Percentiles rank a stretch among this genome's conserved stretches.
These are phyloP conservation scores for Harpalus rufipes DNA, from an alignment of 2,888 invertebrate genomes.

Conservation along the genomic window DNA sequence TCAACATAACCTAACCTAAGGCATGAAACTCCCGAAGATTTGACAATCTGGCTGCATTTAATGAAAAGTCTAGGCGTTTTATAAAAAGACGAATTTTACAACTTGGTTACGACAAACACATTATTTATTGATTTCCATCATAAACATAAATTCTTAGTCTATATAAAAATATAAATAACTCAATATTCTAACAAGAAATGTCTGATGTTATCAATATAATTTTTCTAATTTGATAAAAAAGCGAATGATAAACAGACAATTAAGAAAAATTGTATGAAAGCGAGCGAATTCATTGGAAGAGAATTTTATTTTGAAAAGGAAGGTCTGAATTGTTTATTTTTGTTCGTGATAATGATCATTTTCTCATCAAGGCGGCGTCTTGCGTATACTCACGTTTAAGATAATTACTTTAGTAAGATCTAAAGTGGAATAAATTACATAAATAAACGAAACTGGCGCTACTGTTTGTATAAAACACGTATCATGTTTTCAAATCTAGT, in stretches of 20 bases:
- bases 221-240: no score
- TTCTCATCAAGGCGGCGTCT: constrained; percentile 59
- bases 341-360: constrained; percentile 59
- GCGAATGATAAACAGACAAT: neutral
- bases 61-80: neutral
- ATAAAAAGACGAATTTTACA: neutral
- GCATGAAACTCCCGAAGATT: no score
- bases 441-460: constrained; percentile 61
- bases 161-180: neutral
- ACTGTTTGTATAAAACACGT: constrained; percentile 48
- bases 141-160: neutral
- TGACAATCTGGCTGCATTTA: no score
- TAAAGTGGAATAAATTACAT: constrained; percentile 64
- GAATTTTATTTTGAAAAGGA: constrained; percentile 37
- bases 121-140: neutral
- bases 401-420: constrained; percentile 60
- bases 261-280: constrained; percentile 4
- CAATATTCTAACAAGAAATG: neutral
- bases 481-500: constrained; percentile 57
- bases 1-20: no score
- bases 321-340: constrained; percentile 53
- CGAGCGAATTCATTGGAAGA: neutral
- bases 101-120: neutral
- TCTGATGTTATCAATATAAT: neutral
- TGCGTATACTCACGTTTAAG: constrained; percentile 60